A percentile compares a stretch with the other conserved stretches of the same genome.
Evolutionary conservation across 2,797 vertebrate species (phyloP).

Genomic region (Coregonus ussuriensis): DNA sequence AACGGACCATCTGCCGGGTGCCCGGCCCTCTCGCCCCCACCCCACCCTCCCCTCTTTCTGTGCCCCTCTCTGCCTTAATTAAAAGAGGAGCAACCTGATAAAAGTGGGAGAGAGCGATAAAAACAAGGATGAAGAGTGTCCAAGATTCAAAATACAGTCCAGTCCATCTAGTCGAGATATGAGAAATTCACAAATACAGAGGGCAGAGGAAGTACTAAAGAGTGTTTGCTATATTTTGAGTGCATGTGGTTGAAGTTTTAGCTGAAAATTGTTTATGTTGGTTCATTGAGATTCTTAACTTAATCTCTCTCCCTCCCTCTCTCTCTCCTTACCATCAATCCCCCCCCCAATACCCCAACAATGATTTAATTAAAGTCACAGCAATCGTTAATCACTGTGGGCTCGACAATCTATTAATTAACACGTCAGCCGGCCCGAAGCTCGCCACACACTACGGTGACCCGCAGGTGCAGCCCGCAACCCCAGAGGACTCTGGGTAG

Average conservation of each 20-base stretch:
- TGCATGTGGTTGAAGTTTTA: no score
- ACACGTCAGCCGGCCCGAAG: constrained; percentile 31
- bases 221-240: not conserved
- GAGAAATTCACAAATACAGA: not conserved
- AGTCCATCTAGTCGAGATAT: not conserved
- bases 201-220: not conserved
- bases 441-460: constrained; percentile 57
- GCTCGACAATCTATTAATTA: constrained; percentile 74
- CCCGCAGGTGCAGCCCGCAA: constrained; percentile 62
- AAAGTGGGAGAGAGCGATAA: not conserved
- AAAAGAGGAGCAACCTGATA: not conserved
- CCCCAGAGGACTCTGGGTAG: constrained; percentile 60
- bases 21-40: constrained; percentile 39
- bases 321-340: no score
- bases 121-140: not conserved
- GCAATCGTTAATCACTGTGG: constrained; percentile 75
- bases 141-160: not conserved
- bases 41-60: constrained; percentile 2
- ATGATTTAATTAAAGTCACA: constrained; percentile 78
- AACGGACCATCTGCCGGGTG: constrained; percentile 68
- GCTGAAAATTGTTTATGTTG: not conserved
- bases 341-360: constrained; percentile 41
- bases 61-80: constrained; percentile 1
- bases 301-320: not conserved
- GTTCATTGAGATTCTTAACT: not conserved